Evolutionary conservation across 2,888 invertebrate genomes (phyloP), one percentile per base, ranked within the genome.

Genomic region (Acleris laterana): DNA sequence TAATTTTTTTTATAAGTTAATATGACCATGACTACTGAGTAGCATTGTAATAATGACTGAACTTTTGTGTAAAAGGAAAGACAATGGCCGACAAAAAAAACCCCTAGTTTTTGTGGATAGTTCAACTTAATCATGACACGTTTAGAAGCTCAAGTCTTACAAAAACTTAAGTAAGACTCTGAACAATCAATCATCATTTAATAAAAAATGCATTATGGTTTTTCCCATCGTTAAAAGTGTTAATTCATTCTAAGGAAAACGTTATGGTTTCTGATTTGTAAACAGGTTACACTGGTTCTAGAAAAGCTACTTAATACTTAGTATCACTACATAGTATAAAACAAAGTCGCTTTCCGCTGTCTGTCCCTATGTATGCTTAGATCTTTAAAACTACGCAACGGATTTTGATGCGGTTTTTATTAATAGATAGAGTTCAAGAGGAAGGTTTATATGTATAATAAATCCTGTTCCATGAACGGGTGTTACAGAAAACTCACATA

Each of bases 141-240:
- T 46, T 16, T 46, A n/a, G 16, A 46, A 46, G 46, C 16, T 46
- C 17, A 1, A 46, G 46, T 28, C 17, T 28, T 1, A 44, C 17
- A 55, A 49, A 62, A 42, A 42, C 38, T 49, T 16, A 25, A 62
- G 62, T 55, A 62, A 62, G 55, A 19, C 16, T 55, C 20, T 9
- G 16, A 20, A 55, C 5, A 55, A 53, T 42, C 16, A 5, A 20
- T 42, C 38, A 42, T 5, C 17, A 11, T 19, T 38, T 5, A 13
- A 55, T 17, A 42, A 53, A 53, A 42, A 42, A 22, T 38, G 13
- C 38, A 6, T 53, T 38, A 19, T 20, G 55, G 42, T 20, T 55
- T 55, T 22, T 11, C n/a, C 55, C 22, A 16, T 1, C 52, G 17
- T 17, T 17, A 11, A n/a, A 19, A 28, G 1, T 32, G 11, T 32